Evolutionary conservation across 2,113 vertebrate species (phyloP), one percentile per base, ranked within the genome.

Genomic region (Salvator merianae): DNA sequence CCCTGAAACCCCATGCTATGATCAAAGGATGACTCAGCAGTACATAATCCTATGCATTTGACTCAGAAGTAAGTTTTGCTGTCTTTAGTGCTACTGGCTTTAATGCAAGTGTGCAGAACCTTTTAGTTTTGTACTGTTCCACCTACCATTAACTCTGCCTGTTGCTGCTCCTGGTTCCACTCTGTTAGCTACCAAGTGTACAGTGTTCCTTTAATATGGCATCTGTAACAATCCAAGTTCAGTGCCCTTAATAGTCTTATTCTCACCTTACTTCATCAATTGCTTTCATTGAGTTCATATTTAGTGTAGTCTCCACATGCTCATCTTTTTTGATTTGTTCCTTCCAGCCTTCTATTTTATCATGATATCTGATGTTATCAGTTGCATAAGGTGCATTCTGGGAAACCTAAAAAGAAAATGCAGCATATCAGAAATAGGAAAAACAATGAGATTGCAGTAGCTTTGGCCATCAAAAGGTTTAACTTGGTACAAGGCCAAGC

Each of bases 191-290:
- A 12, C 53, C 53, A 5, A 55, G 53, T 18, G 14, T 55, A 55
- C 53, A 55, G 14, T 55, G 53, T 55, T 12, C 14, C 20, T 20
- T 59, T 59, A 59, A 16, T 59, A 16, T 4, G 18, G 55, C 4
- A 59, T 20, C 55, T 59, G 18, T 59, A 59, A 20, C 14, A 59
- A 18, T 62, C 14, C 74, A 34, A 53, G 40, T 12, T 10, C 28
- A 9, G 73, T 82, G n/a, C 26, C 16, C 32, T 34, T 20, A 14
- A 32, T 7, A 69, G 22, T 43, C 22, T 34, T 32, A 50, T 79
- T 81, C 86, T 85, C 88, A 94, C 96, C 95, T 95, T 81, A 73
- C 30, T 66, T 93, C 85, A 73, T 94, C 91, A 32, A 14, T 63
- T 47, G 86, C 72, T 81, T 81, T 88, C 77, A 81, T 24, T 71